Evolutionary conservation across 2,113 vertebrate species (phyloP).

Genomic region (Dicerorhinus sumatrensis): DNA sequence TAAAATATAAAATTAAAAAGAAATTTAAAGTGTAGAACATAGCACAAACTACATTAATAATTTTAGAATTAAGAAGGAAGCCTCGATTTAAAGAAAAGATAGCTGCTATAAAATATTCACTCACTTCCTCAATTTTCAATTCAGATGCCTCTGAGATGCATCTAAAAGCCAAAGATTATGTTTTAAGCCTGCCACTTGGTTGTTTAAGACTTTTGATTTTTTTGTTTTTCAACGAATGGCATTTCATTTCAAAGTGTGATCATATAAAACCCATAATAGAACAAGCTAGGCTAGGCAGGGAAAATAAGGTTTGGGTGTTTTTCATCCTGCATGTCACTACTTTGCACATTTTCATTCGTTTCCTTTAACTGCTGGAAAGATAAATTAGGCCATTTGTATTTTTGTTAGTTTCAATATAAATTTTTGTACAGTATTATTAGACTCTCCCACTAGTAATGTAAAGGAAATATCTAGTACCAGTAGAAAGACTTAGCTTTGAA

Average conservation of each 20-base stretch:
- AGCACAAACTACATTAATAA: constrained; percentile 28
- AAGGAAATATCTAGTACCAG: constrained; percentile 24
- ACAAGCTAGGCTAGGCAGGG: neutral
- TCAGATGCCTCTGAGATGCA: neutral
- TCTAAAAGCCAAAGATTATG: neutral
- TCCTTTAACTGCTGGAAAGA: constrained; percentile 56
- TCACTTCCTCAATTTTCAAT: neutral
- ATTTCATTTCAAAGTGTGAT: constrained; percentile 38
- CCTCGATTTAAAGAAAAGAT: neutral
- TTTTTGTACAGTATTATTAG: neutral
- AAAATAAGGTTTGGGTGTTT: neutral
- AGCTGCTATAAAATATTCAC: constrained; percentile 16
- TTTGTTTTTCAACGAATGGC: constrained; percentile 45
- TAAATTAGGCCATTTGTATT: constrained; percentile 20
- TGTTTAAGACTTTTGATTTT: neutral
- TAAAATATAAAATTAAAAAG: constrained; percentile 14
- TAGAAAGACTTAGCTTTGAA: constrained; percentile 21
- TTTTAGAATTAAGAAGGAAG: constrained; percentile 14
- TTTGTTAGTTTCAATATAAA: constrained; percentile 26
- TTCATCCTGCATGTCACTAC: neutral
- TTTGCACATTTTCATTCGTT: constrained; percentile 39
- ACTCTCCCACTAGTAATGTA: constrained; percentile 19
- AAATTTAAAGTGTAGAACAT: neutral
- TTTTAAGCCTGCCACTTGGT: neutral
- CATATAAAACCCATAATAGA: constrained; percentile 9